Evolutionary conservation across 2,113 vertebrate genomes (phyloP).

Genomic region (Falcunculus frontatus): DNA sequence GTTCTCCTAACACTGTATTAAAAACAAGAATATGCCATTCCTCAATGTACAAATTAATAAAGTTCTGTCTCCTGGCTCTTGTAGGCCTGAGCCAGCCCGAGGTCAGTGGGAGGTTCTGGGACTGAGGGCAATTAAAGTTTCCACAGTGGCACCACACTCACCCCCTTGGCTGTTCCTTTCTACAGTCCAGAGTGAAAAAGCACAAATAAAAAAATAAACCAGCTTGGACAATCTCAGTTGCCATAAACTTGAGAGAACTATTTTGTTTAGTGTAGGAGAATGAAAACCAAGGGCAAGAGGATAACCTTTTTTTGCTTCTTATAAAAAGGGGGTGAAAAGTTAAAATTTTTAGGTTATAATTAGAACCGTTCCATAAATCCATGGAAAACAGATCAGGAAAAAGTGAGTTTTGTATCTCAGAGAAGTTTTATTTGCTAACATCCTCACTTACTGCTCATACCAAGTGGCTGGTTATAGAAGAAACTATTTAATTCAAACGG

Average conservation of each 20-base stretch:
- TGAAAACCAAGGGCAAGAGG: not conserved
- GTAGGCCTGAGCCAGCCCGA: not conserved
- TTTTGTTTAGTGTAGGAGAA: not conserved
- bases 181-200: not conserved
- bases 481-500: not conserved
- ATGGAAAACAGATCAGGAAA: not conserved
- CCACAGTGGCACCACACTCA: not conserved
- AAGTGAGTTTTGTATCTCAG: not conserved
- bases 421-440: not conserved
- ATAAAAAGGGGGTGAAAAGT: not conserved
- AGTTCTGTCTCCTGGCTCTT: not conserved
- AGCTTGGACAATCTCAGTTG: not conserved
- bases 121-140: not conserved
- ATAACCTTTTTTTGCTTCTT: not conserved
- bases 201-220: not conserved
- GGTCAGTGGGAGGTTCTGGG: not conserved
- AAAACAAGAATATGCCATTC: not conserved
- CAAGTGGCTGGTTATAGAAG: not conserved
- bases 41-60: not conserved
- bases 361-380: not conserved
- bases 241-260: not conserved
- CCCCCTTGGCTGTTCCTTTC: not conserved
- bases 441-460: not conserved
- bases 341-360: not conserved
- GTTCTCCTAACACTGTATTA: not conserved